phyloP scores from a whole-genome alignment of 2,888 invertebrate genomes.

The Agriopis marginaria region DNA sequence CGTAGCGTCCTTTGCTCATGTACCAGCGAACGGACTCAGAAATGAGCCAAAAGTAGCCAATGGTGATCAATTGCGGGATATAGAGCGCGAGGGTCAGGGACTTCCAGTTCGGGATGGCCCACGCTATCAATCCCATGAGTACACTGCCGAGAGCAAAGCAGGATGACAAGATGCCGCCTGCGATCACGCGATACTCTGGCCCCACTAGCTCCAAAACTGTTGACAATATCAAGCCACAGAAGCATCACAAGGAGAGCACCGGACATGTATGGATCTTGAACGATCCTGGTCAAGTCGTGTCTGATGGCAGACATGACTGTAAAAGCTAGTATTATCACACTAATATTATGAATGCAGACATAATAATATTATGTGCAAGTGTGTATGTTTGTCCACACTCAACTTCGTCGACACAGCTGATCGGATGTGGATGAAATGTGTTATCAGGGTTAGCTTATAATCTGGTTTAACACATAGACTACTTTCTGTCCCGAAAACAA shows the following conservation, averaged over 20 bases:
- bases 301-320: background rate
- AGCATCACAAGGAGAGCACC: background rate
- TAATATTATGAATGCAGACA: too few species aligned
- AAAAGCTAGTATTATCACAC: background rate
- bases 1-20: conserved; percentile 88
- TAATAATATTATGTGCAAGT: too few species aligned
- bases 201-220: conserved; percentile 91
- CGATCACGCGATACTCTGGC: conserved; percentile 89
- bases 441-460: too few species aligned
- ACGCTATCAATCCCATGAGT: conserved; percentile 88
- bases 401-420: too few species aligned
- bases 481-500: too few species aligned
- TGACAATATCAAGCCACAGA: background rate
- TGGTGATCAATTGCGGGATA: conserved; percentile 88
- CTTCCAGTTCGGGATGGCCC: conserved; percentile 90
- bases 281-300: background rate
- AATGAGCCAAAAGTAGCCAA: conserved; percentile 89
- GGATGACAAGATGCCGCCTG: conserved; percentile 89
- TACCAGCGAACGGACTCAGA: conserved; percentile 93
- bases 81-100: conserved; percentile 89
- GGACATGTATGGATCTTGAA: background rate
- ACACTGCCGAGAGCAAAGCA: conserved; percentile 91
- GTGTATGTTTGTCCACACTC: too few species aligned
- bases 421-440: too few species aligned
- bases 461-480: too few species aligned